These are phyloP conservation scores for Melanophora roralis DNA, from an alignment of 2,888 invertebrate genomes.

Conservation along the genomic window DNA sequence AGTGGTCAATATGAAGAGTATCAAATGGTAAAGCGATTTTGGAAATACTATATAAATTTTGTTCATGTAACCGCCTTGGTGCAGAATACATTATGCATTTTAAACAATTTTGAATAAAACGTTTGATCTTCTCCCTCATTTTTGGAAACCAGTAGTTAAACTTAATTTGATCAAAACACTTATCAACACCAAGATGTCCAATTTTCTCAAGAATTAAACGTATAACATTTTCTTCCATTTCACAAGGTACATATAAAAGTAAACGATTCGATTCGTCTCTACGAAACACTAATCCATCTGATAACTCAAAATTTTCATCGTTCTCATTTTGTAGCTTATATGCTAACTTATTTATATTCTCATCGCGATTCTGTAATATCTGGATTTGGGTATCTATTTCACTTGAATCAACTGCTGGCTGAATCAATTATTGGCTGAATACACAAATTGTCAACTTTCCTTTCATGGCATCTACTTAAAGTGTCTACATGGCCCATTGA, in stretches of 20 bases:
- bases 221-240: too few species aligned
- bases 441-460: neutral
- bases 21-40: neutral
- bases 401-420: neutral
- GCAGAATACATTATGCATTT: neutral
- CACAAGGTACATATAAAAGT: neutral
- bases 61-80: neutral
- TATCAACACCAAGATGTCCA: too few species aligned
- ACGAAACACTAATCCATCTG: slow-evolving; percentile 7
- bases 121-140: neutral
- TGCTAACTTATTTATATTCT: neutral
- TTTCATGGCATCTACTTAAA: too few species aligned
- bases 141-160: neutral
- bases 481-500: too few species aligned
- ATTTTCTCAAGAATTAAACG: too few species aligned
- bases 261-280: neutral
- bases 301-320: neutral
- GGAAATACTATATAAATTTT: neutral
- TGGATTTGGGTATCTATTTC: neutral
- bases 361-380: slow-evolving; percentile 2
- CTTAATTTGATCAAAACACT: too few species aligned
- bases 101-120: neutral
- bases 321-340: too few species aligned
- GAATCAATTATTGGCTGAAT: neutral
- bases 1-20: neutral